Percentiles rank a stretch among this genome's conserved stretches.
These are phyloP conservation scores for Sinhomidia bicolor DNA, from an alignment of 2,888 invertebrate genomes.

Conservation along the genomic window DNA sequence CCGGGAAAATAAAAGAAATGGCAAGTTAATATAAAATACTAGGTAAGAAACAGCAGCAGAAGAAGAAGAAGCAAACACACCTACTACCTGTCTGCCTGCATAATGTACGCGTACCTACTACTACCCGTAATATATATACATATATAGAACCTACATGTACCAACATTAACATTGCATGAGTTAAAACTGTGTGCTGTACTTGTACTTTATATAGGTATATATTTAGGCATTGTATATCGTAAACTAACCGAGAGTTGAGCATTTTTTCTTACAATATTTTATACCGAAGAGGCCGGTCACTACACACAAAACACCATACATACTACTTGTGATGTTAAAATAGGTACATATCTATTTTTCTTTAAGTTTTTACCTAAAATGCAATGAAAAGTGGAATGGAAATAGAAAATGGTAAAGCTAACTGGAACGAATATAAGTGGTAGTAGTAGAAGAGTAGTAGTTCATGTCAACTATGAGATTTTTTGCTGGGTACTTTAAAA, in stretches of 20 bases:
- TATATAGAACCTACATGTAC: neutral
- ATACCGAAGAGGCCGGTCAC: neutral
- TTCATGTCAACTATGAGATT: no score
- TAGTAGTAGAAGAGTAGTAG: neutral
- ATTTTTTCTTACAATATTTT: slow-evolving; percentile 2
- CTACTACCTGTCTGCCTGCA: no score
- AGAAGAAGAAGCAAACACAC: neutral
- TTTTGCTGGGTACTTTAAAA: no score
- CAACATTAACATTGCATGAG: slow-evolving; percentile 19
- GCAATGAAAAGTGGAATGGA: neutral
- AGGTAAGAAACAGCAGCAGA: no score
- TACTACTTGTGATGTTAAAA: neutral
- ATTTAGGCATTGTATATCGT: no score
- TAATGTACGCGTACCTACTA: no score
- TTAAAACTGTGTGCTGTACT: no score
- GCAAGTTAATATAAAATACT: neutral
- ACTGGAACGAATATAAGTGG: no score
- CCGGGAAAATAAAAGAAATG: neutral
- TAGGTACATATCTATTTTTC: neutral
- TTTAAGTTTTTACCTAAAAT: neutral
- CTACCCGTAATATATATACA: no score
- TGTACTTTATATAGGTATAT: no score
- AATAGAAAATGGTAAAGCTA: neutral
- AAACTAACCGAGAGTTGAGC: neutral
- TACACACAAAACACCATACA: neutral